Percentiles rank a stretch among this genome's conserved stretches.
These are phyloP conservation scores for Corapipo altera DNA, from an alignment of 2,113 vertebrate genomes.

Conservation along the genomic window DNA sequence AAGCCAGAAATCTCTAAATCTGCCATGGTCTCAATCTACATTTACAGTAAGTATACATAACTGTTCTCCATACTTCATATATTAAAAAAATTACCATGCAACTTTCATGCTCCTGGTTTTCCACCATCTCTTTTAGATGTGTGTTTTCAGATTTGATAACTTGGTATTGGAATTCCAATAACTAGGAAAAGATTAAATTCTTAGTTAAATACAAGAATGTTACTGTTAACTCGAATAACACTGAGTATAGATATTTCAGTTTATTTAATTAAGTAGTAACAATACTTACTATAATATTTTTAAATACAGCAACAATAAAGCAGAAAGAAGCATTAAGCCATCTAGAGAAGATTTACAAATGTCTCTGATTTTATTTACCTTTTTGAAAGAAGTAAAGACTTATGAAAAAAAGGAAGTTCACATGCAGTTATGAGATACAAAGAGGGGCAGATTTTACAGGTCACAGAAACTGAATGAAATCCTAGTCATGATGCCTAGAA, in stretches of 20 bases:
- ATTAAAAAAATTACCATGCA: slow-evolving; percentile 50
- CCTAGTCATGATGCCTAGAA: not conserved
- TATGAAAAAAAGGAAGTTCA: not conserved
- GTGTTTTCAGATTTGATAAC: slow-evolving; percentile 61
- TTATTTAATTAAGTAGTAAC: not conserved
- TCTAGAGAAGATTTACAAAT: not conserved
- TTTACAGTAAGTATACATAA: not conserved
- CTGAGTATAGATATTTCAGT: not conserved
- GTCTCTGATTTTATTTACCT: not conserved
- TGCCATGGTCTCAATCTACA: not conserved
- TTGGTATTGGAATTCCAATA: slow-evolving; percentile 50
- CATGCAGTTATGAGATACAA: not conserved
- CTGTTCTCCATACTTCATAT: not conserved
- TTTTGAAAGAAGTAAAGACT: not conserved
- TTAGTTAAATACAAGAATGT: not conserved
- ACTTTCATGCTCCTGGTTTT: slow-evolving; percentile 42
- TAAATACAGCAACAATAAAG: not conserved
- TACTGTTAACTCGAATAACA: not conserved
- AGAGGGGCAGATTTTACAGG: not conserved
- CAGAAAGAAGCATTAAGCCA: not conserved
- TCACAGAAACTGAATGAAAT: not conserved
- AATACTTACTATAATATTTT: not conserved
- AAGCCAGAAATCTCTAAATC: not conserved
- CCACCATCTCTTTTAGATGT: slow-evolving; percentile 67
- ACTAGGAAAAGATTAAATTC: slow-evolving; percentile 54